Evolutionary conservation across 2,113 vertebrate species (phyloP).

Genomic region (Ursus arctos): DNA sequence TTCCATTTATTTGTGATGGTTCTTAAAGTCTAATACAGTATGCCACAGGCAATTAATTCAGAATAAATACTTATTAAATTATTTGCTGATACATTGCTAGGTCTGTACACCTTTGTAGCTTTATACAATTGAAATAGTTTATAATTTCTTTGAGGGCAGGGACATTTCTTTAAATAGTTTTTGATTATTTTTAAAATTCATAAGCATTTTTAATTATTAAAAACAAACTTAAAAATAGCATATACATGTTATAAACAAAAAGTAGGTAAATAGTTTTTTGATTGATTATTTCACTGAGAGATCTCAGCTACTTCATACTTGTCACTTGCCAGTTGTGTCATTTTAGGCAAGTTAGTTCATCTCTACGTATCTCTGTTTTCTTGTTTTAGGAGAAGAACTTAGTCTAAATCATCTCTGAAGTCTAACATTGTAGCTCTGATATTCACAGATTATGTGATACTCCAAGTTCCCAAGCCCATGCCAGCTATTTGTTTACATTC

Average conservation of each 20-base stretch:
- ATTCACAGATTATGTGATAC: neutral
- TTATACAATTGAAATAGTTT: neutral
- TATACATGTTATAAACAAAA: neutral
- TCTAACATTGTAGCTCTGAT: neutral
- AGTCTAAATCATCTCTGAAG: neutral
- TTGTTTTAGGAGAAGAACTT: neutral
- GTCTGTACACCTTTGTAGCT: neutral
- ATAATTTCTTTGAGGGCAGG: neutral
- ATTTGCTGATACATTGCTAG: neutral
- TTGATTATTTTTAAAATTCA: neutral
- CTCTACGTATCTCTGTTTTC: neutral
- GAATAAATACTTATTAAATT: conserved; percentile 6
- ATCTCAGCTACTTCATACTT: neutral
- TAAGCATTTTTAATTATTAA: neutral
- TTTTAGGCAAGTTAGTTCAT: neutral
- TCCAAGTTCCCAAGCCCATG: neutral
- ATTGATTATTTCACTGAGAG: neutral
- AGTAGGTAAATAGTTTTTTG: neutral
- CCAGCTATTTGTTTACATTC: neutral
- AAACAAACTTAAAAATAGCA: neutral
- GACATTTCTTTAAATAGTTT: neutral
- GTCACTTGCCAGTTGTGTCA: neutral
- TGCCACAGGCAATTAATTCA: neutral
- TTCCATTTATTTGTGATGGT: neutral
- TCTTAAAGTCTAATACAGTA: neutral